Conservation (phyloP, 2,797 vertebrate species). For the Sebastiscus tertius region DNA sequence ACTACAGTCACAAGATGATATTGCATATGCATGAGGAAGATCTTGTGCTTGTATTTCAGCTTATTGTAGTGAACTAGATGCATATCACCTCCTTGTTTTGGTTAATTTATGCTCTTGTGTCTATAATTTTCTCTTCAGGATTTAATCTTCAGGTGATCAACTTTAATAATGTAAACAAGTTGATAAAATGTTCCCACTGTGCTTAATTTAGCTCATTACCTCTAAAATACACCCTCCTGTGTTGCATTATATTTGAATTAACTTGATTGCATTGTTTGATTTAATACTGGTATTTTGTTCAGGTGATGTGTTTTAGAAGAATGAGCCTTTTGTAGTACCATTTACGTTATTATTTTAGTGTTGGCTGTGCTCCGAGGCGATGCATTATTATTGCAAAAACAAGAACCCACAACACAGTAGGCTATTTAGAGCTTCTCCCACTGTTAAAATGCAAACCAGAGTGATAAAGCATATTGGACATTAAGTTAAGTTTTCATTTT, state of each 20-base stretch:
- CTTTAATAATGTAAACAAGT: conserved; percentile 37
- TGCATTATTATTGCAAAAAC: neutral
- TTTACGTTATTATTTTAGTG: neutral
- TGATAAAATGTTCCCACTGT: conserved; percentile 21
- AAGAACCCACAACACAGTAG: neutral
- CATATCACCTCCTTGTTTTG: neutral
- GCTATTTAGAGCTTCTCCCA: neutral
- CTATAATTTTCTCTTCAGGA: conserved; percentile 23
- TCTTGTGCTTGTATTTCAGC: neutral
- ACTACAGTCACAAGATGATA: conserved; percentile 24
- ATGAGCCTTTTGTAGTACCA: neutral
- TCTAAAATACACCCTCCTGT: neutral
- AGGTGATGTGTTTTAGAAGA: neutral
- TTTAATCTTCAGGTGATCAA: conserved; percentile 20
- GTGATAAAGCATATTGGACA: neutral
- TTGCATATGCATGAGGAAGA: conserved; percentile 29
- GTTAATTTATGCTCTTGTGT: conserved; percentile 8
- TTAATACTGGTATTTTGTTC: neutral
- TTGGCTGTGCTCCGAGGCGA: neutral
- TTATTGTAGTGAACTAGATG: neutral
- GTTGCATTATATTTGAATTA: neutral
- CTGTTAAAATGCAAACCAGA: conserved; percentile 6
- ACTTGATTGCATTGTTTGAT: neutral
- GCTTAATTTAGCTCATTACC: conserved; percentile 17
- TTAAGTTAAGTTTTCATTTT: conserved; percentile 20